Conservation (phyloP, 2,113 vertebrate species). For the Corythoichthys haematopterus region DNA sequence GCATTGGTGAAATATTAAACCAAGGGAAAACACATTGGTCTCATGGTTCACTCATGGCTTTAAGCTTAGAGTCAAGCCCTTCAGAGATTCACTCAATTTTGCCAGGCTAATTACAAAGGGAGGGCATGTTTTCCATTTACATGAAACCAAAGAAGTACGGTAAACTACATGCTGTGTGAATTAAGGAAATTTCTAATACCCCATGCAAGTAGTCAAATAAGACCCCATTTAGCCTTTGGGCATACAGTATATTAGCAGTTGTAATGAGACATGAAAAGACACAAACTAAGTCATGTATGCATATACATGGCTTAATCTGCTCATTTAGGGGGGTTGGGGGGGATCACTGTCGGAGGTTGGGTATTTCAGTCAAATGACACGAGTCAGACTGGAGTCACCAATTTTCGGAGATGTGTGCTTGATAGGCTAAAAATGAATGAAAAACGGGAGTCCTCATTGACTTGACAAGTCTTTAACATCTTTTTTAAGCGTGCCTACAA, state of each 20-base stretch:
- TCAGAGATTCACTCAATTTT: constrained; percentile 51
- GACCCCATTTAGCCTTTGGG: constrained; percentile 18
- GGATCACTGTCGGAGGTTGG: neutral
- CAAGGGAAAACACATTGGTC: constrained; percentile 53
- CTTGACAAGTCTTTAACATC: no score
- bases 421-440: neutral
- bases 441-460: no score
- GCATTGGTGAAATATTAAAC: constrained; percentile 65
- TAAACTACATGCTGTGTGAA: constrained; percentile 25
- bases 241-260: constrained; percentile 36
- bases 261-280: constrained; percentile 25
- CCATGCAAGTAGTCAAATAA: constrained; percentile 24
- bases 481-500: no score
- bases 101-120: constrained; percentile 26
- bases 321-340: no score
- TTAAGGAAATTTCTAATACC: constrained; percentile 31
- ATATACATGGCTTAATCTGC: constrained; percentile 14
- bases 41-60: constrained; percentile 39
- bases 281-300: constrained; percentile 32
- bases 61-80: constrained; percentile 48
- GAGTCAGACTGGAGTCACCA: neutral
- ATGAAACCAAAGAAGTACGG: constrained; percentile 27
- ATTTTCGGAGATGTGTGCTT: neutral
- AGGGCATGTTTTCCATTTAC: constrained; percentile 15
- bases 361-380: neutral